These are phyloP conservation scores for Eudyptes chrysolophus DNA, from an alignment of 2,113 vertebrate genomes.

Conservation along the genomic window DNA sequence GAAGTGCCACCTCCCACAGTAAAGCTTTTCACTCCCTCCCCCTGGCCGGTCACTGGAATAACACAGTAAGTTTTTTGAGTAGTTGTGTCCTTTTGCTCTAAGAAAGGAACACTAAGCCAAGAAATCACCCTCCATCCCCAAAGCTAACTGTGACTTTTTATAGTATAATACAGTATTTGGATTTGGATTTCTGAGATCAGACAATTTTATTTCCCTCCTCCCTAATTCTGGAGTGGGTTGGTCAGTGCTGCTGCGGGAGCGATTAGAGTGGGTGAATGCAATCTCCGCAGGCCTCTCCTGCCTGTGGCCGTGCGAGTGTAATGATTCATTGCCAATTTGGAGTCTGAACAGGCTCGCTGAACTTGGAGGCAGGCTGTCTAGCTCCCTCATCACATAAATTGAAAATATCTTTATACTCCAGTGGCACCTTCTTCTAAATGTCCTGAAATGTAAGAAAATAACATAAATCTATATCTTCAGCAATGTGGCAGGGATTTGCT, in stretches of 20 bases:
- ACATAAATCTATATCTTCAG: slow-evolving; percentile 4
- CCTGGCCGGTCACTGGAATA: neutral
- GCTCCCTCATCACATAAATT: slow-evolving; percentile 45
- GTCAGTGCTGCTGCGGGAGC: neutral
- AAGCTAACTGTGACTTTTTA: slow-evolving; percentile 24
- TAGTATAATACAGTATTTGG: neutral
- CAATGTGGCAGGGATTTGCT: neutral
- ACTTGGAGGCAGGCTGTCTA: slow-evolving; percentile 47
- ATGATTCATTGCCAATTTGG: slow-evolving; percentile 43
- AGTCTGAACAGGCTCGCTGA: slow-evolving; percentile 51
- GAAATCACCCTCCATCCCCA: slow-evolving; percentile 18
- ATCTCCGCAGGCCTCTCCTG: slow-evolving; percentile 39
- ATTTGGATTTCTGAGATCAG: slow-evolving; percentile 29
- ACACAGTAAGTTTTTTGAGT: neutral
- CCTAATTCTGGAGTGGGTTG: neutral
- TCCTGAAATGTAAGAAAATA: slow-evolving; percentile 40
- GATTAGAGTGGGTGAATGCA: neutral
- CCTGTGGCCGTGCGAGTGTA: neutral
- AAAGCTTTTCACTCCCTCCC: slow-evolving; percentile 21
- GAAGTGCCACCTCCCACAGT: neutral
- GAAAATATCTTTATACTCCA: slow-evolving; percentile 37
- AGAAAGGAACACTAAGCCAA: slow-evolving; percentile 4
- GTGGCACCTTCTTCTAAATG: neutral
- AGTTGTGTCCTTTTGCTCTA: neutral
- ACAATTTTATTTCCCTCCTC: slow-evolving; percentile 22